Percentiles rank a stretch among this genome's conserved stretches.
These are phyloP conservation scores for Crepidodera aurea DNA, from an alignment of 2,888 invertebrate species.

Conservation along the genomic window DNA sequence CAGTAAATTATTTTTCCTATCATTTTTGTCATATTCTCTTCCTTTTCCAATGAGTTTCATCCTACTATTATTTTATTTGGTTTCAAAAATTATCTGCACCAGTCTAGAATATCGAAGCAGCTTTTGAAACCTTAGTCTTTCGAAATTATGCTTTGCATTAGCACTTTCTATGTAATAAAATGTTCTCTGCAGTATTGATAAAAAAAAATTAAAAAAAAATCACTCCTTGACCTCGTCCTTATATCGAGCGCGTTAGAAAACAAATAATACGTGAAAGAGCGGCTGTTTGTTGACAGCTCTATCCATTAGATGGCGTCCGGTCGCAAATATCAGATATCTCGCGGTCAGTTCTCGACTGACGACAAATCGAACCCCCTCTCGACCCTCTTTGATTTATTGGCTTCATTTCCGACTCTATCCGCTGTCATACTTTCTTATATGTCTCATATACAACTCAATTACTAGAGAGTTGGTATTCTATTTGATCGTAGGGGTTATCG, in stretches of 20 bases:
- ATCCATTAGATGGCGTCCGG: slow-evolving; percentile 61
- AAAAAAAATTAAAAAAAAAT: no score
- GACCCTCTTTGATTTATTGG: slow-evolving; percentile 60
- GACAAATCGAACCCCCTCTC: slow-evolving; percentile 58
- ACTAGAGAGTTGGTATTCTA: slow-evolving; percentile 39
- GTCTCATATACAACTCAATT: slow-evolving; percentile 51
- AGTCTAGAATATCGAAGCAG: no score
- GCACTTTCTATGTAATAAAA: no score
- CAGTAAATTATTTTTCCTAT: no score
- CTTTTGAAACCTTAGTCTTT: no score
- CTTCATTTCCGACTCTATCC: slow-evolving; percentile 58
- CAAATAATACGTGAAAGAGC: slow-evolving; percentile 44
- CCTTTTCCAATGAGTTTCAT: no score
- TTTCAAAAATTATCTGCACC: no score
- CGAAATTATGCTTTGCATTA: no score
- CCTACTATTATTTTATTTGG: no score
- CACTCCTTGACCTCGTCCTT: slow-evolving; percentile 13
- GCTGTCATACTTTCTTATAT: slow-evolving; percentile 51
- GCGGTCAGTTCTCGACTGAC: slow-evolving; percentile 56
- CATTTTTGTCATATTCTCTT: no score
- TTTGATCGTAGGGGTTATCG: slow-evolving; percentile 33
- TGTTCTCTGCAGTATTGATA: no score
- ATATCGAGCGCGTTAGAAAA: slow-evolving; percentile 31
- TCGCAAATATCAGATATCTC: slow-evolving; percentile 61
- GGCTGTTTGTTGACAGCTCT: slow-evolving; percentile 57